Evolutionary conservation across 2,888 invertebrate species (phyloP), one percentile per base, ranked within the genome.

Genomic region (Lamellibrachia satsuma): DNA sequence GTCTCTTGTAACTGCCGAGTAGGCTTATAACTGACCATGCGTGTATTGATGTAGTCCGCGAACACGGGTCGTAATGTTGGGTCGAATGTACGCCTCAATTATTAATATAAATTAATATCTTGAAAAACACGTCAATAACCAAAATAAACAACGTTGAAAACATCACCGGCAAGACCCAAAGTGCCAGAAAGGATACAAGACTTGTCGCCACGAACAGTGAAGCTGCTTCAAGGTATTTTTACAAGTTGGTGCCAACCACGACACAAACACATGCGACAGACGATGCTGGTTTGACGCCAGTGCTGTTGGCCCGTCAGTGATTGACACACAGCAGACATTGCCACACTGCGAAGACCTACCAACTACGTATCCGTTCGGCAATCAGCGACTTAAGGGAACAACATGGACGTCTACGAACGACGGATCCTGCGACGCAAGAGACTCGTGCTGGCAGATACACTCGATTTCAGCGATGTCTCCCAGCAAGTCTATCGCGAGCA

Each of bases 351-450:
- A 75, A 15, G 22, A 4, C 6, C 15, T 75, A 75, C 22, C 75
- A 75, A 6, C 75, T 22, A 39, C 39, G 39, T 39, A 11, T 22
- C n/a, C 75, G 15, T 15, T 9, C 60, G 3, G 75, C 4, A 22
- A 22, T 6, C 22, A 4, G n/a, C 75, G 75, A 11, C 75, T 11
- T 39, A 39, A 75, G 4, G 52, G 27, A 52, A 52, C 60, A 15
- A 15, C 90, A 57, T 92, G 90, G 52, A 75, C 90, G 75, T 52
- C 55, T 92, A 27, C 90, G 75, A 92, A 90, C 91, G 92, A 60
- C 75, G 91, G 51, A 92, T 93, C 51, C 11, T 93, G 91, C 92
- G 93, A 57, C 90, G 93, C 92, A 93, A 93, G 92, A 52, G 92
- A 11, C 92, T 92, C 3, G 52, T 93, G 52, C 57, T 93, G 15